Conservation (phyloP, 2,888 invertebrate genomes). For the Dryobotodes eremita region DNA sequence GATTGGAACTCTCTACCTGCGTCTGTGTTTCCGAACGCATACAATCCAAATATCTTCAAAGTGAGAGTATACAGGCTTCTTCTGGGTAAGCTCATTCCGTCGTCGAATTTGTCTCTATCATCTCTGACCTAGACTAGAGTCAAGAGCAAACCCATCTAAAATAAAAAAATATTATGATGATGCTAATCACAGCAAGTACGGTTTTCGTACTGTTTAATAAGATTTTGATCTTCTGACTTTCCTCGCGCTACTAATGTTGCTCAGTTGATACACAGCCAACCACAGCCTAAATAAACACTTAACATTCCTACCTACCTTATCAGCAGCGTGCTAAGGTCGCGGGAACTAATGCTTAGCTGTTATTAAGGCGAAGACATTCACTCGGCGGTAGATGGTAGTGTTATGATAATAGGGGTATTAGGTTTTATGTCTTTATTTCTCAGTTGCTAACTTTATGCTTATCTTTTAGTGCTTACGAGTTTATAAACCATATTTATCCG, state of each 20-base stretch:
- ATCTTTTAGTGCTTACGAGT: background rate
- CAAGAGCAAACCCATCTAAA: no score
- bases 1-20: no score
- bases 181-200: background rate
- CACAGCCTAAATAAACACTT: background rate
- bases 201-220: background rate
- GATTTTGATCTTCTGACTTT: background rate
- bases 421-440: conserved; percentile 22
- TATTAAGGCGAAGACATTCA: conserved; percentile 26
- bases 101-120: no score
- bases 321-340: conserved; percentile 11
- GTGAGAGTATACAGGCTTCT: no score
- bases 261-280: background rate
- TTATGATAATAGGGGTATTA: conserved; percentile 22
- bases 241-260: no score
- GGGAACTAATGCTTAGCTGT: conserved; percentile 8
- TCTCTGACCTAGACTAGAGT: no score
- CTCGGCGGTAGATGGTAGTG: background rate
- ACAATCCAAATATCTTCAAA: no score
- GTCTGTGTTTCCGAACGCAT: no score
- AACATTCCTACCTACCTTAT: conserved; percentile 1
- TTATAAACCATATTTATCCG: no score
- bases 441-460: background rate
- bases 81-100: no score
- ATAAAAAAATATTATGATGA: no score